Base-by-base conservation (phyloP, 1,140 invertebrate species). In the Ladona fulva region DNA sequence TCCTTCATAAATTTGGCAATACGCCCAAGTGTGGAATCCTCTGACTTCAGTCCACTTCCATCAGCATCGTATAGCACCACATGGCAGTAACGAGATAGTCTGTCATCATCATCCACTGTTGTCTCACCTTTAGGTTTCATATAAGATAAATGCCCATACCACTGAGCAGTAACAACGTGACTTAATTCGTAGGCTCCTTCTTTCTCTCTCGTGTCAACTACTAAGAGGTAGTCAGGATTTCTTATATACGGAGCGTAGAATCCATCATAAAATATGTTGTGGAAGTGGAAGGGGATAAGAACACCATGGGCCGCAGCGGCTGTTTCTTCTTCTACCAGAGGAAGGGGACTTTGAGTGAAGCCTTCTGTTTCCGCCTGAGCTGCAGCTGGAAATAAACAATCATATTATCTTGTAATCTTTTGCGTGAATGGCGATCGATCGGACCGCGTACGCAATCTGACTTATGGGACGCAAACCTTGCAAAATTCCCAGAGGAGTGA, bases 231-330 rank as follows among this genome's bases (percentile, higher is more conserved):
- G 73, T 81, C 76, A 11, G 82, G 83, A 76, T 83, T 83, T 74
- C 81, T 80, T 22, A 82, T 80, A 79, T 82, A 83, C 0, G 83
- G 83, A 12, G 83, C 83, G 76, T 83, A 83, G 74, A 83, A 83
- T 37, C 83, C 83, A 79, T 83, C 83, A 66, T 82, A 83, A 75
- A 83, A 81, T 24, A 83, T 79, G 78, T 83, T 83, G 78, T 83
- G 83, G 73, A 83, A 66, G 52, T 66, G 52, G n/a, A 66, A 66
- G 52, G 52, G 52, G 12, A 66, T 19, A 3, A 66, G 52, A 16
- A 19, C n/a, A 16, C 52, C 52, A 19, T 66, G 52, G 52, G 52
- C 14, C n/a, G 52, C 52, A 16, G n/a, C 52, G 5, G 52, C 52
- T 66, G 52, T 22, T 66, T 66, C 52, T 12, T 66, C 52, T 66